These are phyloP conservation scores for Eremophila alpestris DNA, from an alignment of 2,797 vertebrate genomes.

Conservation along the genomic window DNA sequence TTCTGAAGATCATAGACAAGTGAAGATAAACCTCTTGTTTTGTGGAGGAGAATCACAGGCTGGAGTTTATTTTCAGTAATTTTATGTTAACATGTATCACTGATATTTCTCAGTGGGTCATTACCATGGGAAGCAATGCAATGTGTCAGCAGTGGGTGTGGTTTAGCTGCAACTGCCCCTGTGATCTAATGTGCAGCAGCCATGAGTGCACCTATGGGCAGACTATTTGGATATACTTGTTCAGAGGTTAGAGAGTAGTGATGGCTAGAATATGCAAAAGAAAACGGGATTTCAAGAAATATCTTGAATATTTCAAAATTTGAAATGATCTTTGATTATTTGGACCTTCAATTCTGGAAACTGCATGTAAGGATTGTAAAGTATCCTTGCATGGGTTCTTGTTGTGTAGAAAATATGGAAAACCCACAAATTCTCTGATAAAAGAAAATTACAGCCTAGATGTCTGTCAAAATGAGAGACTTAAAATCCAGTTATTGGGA, in stretches of 20 bases:
- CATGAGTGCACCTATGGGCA: neutral
- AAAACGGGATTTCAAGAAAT: neutral
- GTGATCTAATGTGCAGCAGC: neutral
- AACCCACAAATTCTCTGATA: neutral
- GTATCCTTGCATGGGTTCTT: neutral
- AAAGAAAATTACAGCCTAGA: neutral
- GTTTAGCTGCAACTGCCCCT: neutral
- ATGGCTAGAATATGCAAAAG: neutral
- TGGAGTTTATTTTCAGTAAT: neutral
- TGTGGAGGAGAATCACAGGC: neutral
- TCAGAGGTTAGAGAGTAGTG: neutral
- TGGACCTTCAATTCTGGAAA: neutral
- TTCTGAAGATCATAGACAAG: neutral
- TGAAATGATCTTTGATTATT: neutral
- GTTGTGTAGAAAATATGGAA: rapidly evolving
- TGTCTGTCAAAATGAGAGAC: neutral
- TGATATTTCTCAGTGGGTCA: neutral
- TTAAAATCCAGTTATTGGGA: neutral
- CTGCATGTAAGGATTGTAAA: neutral
- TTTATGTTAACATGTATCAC: neutral
- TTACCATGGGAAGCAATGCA: neutral
- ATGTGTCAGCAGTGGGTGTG: neutral
- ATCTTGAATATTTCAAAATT: neutral
- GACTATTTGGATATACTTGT: neutral
- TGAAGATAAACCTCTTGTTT: neutral